Evolutionary conservation across 2,888 invertebrate species (phyloP), one percentile per base, ranked within the genome.

Genomic region (Balanococcus diminutus): DNA sequence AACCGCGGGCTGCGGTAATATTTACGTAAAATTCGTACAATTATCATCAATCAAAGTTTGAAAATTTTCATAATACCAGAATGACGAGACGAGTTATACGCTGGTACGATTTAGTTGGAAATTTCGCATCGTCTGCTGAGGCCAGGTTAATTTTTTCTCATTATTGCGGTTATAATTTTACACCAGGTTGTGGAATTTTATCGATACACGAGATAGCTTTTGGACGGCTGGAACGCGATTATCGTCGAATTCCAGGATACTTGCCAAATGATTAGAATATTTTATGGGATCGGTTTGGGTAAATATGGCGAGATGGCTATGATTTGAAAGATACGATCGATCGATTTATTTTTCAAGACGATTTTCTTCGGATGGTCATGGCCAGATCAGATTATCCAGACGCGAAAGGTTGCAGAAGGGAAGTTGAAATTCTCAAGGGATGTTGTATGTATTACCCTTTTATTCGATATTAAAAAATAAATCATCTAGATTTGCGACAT

Each of bases 21-120:
- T 72, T 79, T 79, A 79, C 75, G 75, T 79, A 36, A 79, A 79
- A 79, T 79, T 79, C 36, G 28, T 79, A 72, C 75, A 79, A 79
- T 79, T 79, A 79, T 79, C 75, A 79, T 79, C 75, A 79, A 79
- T 79, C 75, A 79, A 79, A 32, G 36, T 79, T 79, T 79, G 32
- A 79, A 79, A 67, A 67, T 67, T 67, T 67, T 67, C 67, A 67
- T 31, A 67, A 67, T 67, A 67, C 67, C 67, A 67, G 67, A 67
- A 67, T 56, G 56, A 56, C 56, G 56, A 56, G 56, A 56, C 67
- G 67, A 67, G 67, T 67, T 67, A 67, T 67, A 56, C 42, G 11
- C 2, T 42, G 4, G 11, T 42, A 42, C 14, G 14, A 42, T 36
- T 36, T 11, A 42, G 56, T 56, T 22, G 22, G 19, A 46, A 56